phyloP scores from a whole-genome alignment of 2,797 vertebrate genomes.

The Dicrostonyx torquatus region DNA sequence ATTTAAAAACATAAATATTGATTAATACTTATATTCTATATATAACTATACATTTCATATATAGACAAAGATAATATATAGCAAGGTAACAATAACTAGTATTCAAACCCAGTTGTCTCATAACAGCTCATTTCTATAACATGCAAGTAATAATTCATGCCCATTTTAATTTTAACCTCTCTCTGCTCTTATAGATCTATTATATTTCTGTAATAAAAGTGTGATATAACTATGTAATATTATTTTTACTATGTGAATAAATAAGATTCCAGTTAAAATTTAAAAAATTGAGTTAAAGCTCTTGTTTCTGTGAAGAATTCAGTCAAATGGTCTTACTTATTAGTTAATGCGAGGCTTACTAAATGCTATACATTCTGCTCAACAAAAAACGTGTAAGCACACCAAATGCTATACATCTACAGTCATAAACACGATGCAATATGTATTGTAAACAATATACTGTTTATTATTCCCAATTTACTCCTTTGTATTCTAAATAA shows the following conservation, averaged over 20 bases:
- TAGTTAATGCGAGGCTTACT: neutral
- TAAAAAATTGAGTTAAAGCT: neutral
- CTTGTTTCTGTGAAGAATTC: neutral
- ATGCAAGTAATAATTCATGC: neutral
- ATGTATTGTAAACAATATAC: neutral
- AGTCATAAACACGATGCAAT: neutral
- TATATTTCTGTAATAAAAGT: neutral
- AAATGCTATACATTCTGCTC: neutral
- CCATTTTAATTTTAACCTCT: neutral
- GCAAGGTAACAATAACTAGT: neutral
- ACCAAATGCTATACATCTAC: neutral
- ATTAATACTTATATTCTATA: neutral
- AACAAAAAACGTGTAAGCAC: neutral
- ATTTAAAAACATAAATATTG: neutral
- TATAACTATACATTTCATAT: neutral
- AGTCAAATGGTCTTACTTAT: neutral
- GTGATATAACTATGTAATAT: neutral
- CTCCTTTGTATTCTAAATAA: neutral
- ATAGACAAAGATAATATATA: neutral
- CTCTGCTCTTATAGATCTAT: neutral
- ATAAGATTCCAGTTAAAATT: neutral
- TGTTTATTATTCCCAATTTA: neutral
- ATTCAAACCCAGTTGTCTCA: neutral
- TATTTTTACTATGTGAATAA: neutral
- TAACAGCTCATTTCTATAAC: neutral